Base-by-base conservation (phyloP, 2,888 invertebrate species). In the Lycia hirtaria region DNA sequence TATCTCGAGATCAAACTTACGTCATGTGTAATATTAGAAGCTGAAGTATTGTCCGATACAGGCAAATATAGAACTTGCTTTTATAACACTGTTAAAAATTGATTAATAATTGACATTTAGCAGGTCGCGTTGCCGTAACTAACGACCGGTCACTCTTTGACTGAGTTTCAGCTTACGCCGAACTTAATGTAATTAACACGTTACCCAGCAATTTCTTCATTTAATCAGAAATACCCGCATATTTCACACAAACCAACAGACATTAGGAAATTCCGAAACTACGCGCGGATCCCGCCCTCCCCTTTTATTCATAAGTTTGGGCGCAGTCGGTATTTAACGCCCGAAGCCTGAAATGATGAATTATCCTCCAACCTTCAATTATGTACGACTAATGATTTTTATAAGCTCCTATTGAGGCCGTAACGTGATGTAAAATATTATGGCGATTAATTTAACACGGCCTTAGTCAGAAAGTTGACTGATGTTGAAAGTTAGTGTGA, bases 301-400 rank as follows among this genome's bases (percentile, higher is more conserved):
- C 49, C 35, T 28, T 54, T 44, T 20, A 47, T 55, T 47, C 59
- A 47, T 17, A 59, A 51, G 40, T 48, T 59, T 40, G 15, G 33
- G 12, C 20, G 45, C 19, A 35, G 45, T 47, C 40, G 37, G 53
- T 19, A 50, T 54, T 57, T 45, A 51, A 24, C 20, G 47, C 35
- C 17, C 56, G 22, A 12, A 9, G 45, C 45, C 19, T 14, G 24
- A 55, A 58, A 55, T 59, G 59, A 59, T 59, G 55, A 59, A 59
- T 55, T 49, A 59, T 55, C 47, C 41, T 22, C 5, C 44, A 47
- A 41, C 52, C 57, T 57, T 53, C 57, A 57, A 57, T 59, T 59
- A 54, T 50, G 44, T 35, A 32, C 26, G 48, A 48, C 41, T 59
- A 55, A 59, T 51, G 55, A 55, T 51, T 50, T 59, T 50, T 47